Conservation (phyloP, 2,113 vertebrate genomes). For the Nansenia antarctica region DNA sequence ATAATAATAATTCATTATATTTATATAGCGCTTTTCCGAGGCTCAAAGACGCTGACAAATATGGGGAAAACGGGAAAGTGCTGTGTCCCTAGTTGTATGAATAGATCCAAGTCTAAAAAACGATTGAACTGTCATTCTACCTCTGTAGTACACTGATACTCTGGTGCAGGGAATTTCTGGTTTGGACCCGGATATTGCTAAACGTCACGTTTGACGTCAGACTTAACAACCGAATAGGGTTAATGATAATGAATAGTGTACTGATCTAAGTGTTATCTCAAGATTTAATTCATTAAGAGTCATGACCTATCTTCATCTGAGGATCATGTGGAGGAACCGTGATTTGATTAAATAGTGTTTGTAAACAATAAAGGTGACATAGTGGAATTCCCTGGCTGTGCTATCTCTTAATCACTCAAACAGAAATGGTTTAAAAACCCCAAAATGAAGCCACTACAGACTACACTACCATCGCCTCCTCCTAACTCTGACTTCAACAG, state of each 20-base stretch:
- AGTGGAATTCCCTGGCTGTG: conserved; percentile 66
- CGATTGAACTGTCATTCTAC: too few species aligned
- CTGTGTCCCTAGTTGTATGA: too few species aligned
- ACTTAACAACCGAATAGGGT: too few species aligned
- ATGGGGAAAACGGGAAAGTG: too few species aligned
- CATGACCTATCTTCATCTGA: conserved; percentile 63
- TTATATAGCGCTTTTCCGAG: too few species aligned
- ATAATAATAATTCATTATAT: too few species aligned
- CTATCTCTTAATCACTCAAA: conserved; percentile 74
- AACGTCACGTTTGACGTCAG: too few species aligned
- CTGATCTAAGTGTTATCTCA: conserved; percentile 49
- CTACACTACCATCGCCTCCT: conserved; percentile 63
- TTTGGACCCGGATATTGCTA: too few species aligned
- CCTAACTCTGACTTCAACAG: conserved; percentile 53
- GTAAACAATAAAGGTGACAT: conserved; percentile 76
- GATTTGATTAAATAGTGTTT: conserved; percentile 66
- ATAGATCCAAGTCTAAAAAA: too few species aligned
- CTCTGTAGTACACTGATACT: too few species aligned
- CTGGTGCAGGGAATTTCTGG: too few species aligned
- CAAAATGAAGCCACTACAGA: conserved; percentile 73
- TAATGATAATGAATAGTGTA: conserved; percentile 46
- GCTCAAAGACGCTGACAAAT: too few species aligned
- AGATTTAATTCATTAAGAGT: conserved; percentile 54
- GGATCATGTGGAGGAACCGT: conserved; percentile 62
- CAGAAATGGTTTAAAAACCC: conserved; percentile 74